Base-by-base conservation (phyloP, 2,113 vertebrate species). In the Bagarius yarrelli region DNA sequence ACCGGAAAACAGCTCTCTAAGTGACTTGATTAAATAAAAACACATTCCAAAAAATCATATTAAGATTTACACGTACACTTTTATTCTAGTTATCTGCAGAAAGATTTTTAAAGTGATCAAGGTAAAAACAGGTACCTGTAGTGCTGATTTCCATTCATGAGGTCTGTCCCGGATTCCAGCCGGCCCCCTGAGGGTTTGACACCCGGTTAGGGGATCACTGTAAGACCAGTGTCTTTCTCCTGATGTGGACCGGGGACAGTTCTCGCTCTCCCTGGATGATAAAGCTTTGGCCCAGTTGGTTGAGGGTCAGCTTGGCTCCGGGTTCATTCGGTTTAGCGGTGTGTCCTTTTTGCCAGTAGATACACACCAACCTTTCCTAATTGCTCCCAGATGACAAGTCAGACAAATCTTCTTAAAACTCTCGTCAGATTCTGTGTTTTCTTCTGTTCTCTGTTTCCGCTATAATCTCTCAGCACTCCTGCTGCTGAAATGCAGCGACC, bases 71-170 rank as follows among this genome's bases (percentile, higher is more conserved):
- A 47, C 5, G 44, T 8, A 11, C 44, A 47, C 9, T 47, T 8
- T 12, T 40, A 4, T 67, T 19, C 34, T 67, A 12, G 1, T 36
- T 36, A 21, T 21, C 0, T 36, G 30, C 36, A 36, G 8, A 36
- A 66, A 8, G 8, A 64, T 5, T 4, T 67, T 4, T 23, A n/a
- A 61, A 2, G 23, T 9, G 19, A 32, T 5, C 8, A 70, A 75
- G 34, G 14, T 9, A 11, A 1, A n/a, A 14, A 72, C 89, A 55
- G 61, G 16, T 90, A 95, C 96, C 96, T 98, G 95, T 94, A 94
- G 95, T 96, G 94, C 96, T 93, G 95, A 96, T 95, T 96, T 98
- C 96, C 96, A 98, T 98, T 96, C 96, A 98, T 97, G 95, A 94
- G 95, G 95, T 96, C 91, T 91, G 92, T 89, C 89, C 92, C 91